phyloP scores from a whole-genome alignment of 1,140 invertebrate genomes.

The Sweltsa coloradensis region DNA sequence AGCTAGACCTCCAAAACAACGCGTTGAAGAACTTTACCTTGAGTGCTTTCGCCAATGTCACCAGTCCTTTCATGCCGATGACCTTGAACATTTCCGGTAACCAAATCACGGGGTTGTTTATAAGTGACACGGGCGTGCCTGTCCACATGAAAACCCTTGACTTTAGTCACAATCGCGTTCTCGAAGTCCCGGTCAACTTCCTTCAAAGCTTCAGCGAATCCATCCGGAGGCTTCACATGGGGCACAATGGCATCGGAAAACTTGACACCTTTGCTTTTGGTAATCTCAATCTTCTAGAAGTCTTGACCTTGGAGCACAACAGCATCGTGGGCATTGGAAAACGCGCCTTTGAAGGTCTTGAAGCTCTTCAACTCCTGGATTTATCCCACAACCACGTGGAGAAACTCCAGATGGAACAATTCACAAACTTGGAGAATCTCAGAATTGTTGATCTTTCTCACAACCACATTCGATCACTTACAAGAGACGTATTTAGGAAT shows the following conservation, averaged over 20 bases:
- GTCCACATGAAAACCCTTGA: slow-evolving; percentile 52
- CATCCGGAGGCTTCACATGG: slow-evolving; percentile 50
- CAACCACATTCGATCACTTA: slow-evolving; percentile 63
- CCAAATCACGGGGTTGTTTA: slow-evolving; percentile 43
- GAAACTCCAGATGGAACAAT: slow-evolving; percentile 67
- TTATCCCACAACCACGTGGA: slow-evolving; percentile 63
- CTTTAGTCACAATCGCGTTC: slow-evolving; percentile 52
- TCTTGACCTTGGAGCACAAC: slow-evolving; percentile 61
- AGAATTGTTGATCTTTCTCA: slow-evolving; percentile 61
- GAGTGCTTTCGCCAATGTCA: slow-evolving; percentile 50
- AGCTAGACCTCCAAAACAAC: slow-evolving; percentile 61
- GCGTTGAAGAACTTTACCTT: slow-evolving; percentile 49
- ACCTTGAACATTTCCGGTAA: slow-evolving; percentile 57
- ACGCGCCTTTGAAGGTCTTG: slow-evolving; percentile 59
- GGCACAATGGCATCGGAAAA: slow-evolving; percentile 56
- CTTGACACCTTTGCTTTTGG: slow-evolving; percentile 60
- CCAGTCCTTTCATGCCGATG: slow-evolving; percentile 41
- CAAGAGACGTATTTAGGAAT: slow-evolving; percentile 60
- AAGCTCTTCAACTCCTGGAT: slow-evolving; percentile 63
- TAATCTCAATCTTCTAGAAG: slow-evolving; percentile 52
- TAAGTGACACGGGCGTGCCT: slow-evolving; percentile 33
- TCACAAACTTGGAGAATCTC: slow-evolving; percentile 61
- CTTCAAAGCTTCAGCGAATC: slow-evolving; percentile 45
- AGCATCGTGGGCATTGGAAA: slow-evolving; percentile 54
- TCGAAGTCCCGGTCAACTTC: slow-evolving; percentile 47